Conservation (phyloP, 2,113 vertebrate species). For the Bambusicola thoracicus region DNA sequence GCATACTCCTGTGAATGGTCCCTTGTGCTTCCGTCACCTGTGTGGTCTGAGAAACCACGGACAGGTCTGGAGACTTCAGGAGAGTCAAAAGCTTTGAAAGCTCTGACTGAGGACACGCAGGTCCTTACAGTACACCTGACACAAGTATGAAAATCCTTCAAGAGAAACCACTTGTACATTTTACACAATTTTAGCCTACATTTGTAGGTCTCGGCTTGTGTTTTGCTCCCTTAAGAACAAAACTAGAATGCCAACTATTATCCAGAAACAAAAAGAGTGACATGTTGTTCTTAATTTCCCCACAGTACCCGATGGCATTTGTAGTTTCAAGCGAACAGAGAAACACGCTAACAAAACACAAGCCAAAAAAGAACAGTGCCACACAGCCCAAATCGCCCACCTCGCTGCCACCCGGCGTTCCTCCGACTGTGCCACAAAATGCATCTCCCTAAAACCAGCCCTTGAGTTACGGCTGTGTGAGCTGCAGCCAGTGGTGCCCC, state of each 20-base stretch:
- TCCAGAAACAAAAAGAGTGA: background rate
- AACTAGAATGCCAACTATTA: background rate
- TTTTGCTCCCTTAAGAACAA: background rate
- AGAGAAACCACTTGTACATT: background rate
- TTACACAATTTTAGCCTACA: background rate
- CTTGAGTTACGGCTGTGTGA: background rate
- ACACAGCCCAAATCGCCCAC: background rate
- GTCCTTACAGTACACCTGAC: background rate
- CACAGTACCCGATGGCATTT: background rate
- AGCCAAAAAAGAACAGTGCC: background rate
- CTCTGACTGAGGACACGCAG: background rate
- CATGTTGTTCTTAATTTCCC: background rate
- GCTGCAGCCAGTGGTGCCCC: background rate
- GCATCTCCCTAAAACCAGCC: background rate
- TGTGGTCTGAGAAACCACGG: background rate
- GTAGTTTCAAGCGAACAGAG: background rate
- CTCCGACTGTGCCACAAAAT: background rate
- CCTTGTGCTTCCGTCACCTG: too few species aligned
- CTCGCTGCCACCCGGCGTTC: background rate
- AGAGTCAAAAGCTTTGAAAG: background rate
- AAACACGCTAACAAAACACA: background rate
- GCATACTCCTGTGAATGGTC: background rate
- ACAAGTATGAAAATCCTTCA: background rate
- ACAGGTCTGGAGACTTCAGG: background rate
- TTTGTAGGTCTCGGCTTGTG: background rate